Base-by-base conservation (phyloP, 1,140 invertebrate genomes). In the Anthonomus grandis region DNA sequence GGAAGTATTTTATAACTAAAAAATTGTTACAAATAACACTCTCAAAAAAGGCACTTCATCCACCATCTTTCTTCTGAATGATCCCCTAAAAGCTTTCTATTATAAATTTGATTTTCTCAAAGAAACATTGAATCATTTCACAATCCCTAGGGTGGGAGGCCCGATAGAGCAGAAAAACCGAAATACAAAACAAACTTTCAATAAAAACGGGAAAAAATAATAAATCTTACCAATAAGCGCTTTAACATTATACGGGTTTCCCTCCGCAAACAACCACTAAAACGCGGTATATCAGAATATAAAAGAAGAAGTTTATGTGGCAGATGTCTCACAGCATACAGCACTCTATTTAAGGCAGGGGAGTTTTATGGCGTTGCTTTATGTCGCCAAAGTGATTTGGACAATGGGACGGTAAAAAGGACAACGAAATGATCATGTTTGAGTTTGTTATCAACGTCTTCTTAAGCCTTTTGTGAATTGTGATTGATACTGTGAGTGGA, bases 371-470 rank as follows among this genome's bases (percentile, higher is more conserved):
- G 49, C 10, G 21, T 15, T n/a, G 37, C 42, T 41, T 36, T 27
- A 27, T 52, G 36, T 52, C 37, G 21, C 27, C 49, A 52, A 52
- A 52, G 49, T 52, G 49, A 52, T 52, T 52, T 25, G 25, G 49
- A 52, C 49, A 52, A 52, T 52, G 24, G 49, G 23, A n/a, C 49
- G 13, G 49, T 52, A 52, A 52, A 50, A 41, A 52, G 49, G 38
- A 52, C 49, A 23, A 52, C 49, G 49, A 41, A 52, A 52, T 52
- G 49, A 52, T 52, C 49, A 52, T 52, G 49, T 52, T 52, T 52
- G 49, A 52, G 49, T 52, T 52, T 41, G 22, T 36, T 37, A 52
- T 52, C 22, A 52, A 19, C 24, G 49, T 52, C 49, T 52, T 39
- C 37, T 19, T 24, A 23, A 22, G 42, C 42, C 38, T 45, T 45